Conservation (phyloP, 2,888 invertebrate genomes). For the Halictus ligatus region DNA sequence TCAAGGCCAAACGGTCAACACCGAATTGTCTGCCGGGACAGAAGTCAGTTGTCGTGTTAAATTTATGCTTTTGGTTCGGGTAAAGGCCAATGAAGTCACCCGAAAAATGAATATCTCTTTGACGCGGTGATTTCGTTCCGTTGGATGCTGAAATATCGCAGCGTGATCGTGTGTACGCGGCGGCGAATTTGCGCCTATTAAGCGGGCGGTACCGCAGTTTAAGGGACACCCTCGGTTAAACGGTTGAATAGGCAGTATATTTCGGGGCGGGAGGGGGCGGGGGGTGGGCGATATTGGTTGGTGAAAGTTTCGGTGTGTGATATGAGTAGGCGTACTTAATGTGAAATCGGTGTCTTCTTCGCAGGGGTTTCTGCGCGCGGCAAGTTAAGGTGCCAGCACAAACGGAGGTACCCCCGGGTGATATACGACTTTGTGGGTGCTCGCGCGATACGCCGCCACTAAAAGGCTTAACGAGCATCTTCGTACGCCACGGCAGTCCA, state of each 20-base stretch:
- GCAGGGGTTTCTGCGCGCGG: conserved; percentile 66
- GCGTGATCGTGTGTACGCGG: background rate
- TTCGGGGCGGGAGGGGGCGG: background rate
- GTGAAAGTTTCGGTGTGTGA: conserved; percentile 38
- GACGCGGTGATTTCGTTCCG: background rate
- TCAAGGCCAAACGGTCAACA: too few species aligned
- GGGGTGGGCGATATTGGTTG: conserved; percentile 32
- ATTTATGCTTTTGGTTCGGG: background rate
- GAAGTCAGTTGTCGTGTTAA: background rate
- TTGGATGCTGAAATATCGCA: background rate
- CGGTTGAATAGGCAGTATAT: conserved; percentile 3
- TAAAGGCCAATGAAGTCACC: background rate
- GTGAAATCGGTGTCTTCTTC: conserved; percentile 72
- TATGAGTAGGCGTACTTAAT: conserved; percentile 56
- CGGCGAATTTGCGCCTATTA: background rate
- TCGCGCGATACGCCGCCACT: conserved; percentile 81
- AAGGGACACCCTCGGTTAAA: background rate
- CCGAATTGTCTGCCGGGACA: too few species aligned
- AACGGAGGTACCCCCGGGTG: conserved; percentile 74
- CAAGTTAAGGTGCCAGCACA: conserved; percentile 70
- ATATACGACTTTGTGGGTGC: conserved; percentile 81
- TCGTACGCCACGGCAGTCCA: conserved; percentile 79
- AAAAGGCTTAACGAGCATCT: conserved; percentile 84
- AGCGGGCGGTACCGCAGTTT: background rate
- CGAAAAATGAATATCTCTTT: background rate